phyloP scores from a whole-genome alignment of 1,140 invertebrate species.

The Ceratina japonica region DNA sequence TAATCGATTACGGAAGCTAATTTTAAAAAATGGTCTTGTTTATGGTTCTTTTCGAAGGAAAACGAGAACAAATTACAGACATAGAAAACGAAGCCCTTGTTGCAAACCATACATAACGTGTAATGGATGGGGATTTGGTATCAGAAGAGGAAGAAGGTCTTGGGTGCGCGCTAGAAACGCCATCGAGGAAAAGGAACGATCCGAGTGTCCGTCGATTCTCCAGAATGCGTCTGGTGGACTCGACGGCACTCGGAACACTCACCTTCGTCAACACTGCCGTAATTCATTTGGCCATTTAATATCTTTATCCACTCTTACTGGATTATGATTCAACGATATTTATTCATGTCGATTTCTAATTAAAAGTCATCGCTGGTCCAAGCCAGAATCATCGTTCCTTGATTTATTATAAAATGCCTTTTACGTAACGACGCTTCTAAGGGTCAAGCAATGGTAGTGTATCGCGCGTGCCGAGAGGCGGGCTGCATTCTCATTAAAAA shows the following conservation, averaged over 20 bases:
- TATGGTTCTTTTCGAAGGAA: not conserved
- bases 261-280: not conserved
- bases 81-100: slow-evolving; percentile 43
- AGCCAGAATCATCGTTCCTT: not conserved
- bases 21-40: too few relatives aligned
- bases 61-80: slow-evolving; percentile 22
- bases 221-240: slow-evolving; percentile 74
- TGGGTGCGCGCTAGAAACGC: slow-evolving; percentile 68
- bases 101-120: slow-evolving; percentile 32
- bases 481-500: slow-evolving; percentile 72
- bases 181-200: slow-evolving; percentile 53
- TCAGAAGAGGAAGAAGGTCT: slow-evolving; percentile 32
- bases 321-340: slow-evolving; percentile 24
- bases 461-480: slow-evolving; percentile 75
- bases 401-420: not conserved
- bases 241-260: slow-evolving; percentile 49
- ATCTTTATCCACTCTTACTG: not conserved
- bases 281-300: slow-evolving; percentile 23
- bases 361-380: not conserved
- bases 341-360: not conserved
- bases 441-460: slow-evolving; percentile 51
- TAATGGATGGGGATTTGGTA: slow-evolving; percentile 9
- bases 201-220: slow-evolving; percentile 60
- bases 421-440: slow-evolving; percentile 55
- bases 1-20: too few relatives aligned